phyloP scores from a whole-genome alignment of 1,140 invertebrate species.

The Heliconius himera region DNA sequence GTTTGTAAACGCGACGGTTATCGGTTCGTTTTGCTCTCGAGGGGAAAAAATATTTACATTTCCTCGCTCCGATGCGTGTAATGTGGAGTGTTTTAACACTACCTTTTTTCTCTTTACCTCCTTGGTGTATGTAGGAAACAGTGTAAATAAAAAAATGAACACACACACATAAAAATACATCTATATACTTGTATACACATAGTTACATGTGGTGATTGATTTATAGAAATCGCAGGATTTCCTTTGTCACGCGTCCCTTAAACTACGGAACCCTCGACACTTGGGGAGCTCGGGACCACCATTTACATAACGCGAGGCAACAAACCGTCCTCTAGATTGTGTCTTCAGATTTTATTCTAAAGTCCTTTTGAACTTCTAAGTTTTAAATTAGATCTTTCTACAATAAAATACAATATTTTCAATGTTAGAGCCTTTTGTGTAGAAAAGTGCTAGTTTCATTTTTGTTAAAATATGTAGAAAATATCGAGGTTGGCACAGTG shows the following conservation, averaged over 20 bases:
- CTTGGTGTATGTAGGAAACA: no score
- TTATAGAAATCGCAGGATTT: neutral
- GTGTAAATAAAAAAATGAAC: neutral
- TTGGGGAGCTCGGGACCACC: neutral
- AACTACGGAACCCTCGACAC: neutral
- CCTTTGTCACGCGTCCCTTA: neutral
- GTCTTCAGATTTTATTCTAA: neutral
- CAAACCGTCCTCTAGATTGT: neutral
- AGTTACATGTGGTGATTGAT: neutral
- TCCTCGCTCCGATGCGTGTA: no score
- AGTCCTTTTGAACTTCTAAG: neutral
- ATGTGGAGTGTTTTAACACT: no score
- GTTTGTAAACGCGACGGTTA: no score
- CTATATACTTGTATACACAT: no score
- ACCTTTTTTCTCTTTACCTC: no score
- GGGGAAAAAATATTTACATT: no score
- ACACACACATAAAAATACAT: neutral
- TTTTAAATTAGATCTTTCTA: slow-evolving; percentile 2
- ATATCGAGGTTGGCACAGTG: neutral
- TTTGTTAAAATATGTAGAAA: neutral
- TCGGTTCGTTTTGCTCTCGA: no score
- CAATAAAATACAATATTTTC: neutral
- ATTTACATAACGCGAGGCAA: neutral
- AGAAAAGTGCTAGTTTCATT: neutral
- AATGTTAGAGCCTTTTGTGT: neutral